Percentiles rank a stretch among this genome's conserved stretches.
These are phyloP conservation scores for Chloropsis cyanopogon DNA, from an alignment of 2,113 vertebrate species.

Conservation along the genomic window DNA sequence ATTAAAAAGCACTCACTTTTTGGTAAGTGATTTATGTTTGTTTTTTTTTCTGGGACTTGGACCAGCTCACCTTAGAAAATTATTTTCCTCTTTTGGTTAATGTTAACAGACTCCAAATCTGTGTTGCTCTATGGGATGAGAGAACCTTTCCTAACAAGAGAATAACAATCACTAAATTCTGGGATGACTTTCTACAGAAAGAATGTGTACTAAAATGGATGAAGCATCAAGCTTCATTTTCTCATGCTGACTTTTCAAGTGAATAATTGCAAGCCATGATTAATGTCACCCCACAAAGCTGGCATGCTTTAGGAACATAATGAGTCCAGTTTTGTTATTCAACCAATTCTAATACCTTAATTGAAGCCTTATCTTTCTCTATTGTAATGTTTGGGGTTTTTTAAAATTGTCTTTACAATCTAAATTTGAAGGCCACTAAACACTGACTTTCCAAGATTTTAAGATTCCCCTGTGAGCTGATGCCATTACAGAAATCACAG, in stretches of 20 bases:
- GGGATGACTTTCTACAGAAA: neutral
- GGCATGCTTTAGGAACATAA: constrained; percentile 13
- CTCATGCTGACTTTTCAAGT: constrained; percentile 39
- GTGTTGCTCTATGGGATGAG: neutral
- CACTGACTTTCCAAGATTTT: neutral
- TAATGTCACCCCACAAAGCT: constrained; percentile 45
- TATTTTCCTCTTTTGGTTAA: neutral
- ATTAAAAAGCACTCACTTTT: neutral
- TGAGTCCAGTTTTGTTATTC: constrained; percentile 17
- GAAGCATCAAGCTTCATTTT: constrained; percentile 26
- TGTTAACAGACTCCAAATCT: neutral
- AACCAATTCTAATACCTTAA: neutral
- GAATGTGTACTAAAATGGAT: constrained; percentile 13
- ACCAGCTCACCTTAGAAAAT: neutral
- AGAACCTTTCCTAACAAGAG: neutral
- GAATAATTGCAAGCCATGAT: constrained; percentile 47
- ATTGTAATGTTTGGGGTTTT: neutral
- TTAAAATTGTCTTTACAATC: neutral
- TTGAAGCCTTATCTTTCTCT: neutral
- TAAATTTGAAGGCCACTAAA: neutral
- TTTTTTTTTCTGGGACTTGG: neutral
- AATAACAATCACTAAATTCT: neutral
- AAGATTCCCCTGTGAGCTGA: neutral
- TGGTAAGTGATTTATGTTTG: neutral
- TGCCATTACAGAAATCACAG: neutral